Conservation (phyloP, 2,113 vertebrate species). For the Podocnemis expansa region DNA sequence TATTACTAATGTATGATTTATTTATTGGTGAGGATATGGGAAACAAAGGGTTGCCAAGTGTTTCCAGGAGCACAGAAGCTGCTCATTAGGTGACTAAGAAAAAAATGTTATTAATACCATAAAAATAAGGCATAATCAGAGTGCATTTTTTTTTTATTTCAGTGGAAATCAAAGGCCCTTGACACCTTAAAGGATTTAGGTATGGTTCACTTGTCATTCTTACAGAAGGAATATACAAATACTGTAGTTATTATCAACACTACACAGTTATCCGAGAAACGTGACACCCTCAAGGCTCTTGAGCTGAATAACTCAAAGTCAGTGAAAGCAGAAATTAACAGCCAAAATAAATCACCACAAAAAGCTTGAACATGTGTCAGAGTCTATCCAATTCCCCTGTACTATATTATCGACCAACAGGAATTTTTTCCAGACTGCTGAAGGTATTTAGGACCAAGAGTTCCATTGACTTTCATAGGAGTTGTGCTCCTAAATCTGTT, state of each 20-base stretch:
- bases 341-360: rapidly evolving
- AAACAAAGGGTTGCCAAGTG: background rate
- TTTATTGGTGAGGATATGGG: background rate
- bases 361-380: background rate
- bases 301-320: background rate
- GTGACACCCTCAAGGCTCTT: background rate
- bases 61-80: background rate
- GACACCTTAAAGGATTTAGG: background rate
- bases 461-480: background rate
- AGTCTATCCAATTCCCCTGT: background rate
- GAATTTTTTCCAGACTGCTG: background rate
- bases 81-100: background rate
- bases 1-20: background rate
- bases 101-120: background rate
- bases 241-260: background rate
- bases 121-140: background rate
- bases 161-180: background rate
- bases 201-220: background rate
- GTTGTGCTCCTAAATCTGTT: rapidly evolving
- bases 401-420: background rate
- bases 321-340: background rate
- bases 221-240: background rate
- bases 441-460: background rate
- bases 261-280: background rate
- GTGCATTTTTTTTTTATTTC: background rate